Evolutionary conservation across 2,113 vertebrate species (phyloP).

Genomic region (Nycticorax nycticorax): DNA sequence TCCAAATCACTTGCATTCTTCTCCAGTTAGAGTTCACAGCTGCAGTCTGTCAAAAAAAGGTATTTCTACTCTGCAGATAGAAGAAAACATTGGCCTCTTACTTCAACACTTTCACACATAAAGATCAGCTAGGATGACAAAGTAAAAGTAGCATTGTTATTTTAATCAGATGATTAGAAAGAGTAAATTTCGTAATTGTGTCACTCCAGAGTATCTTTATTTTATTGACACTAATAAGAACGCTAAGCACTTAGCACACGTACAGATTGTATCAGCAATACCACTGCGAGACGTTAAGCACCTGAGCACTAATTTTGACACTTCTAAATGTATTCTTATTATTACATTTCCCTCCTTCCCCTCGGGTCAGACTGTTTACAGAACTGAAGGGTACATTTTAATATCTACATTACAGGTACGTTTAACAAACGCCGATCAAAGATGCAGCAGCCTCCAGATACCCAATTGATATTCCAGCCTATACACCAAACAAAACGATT

Average conservation of each 20-base stretch:
- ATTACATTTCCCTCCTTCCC: background rate
- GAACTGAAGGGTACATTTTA: background rate
- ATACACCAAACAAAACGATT: background rate
- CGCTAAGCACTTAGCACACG: fast-evolving
- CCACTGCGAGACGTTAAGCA: background rate
- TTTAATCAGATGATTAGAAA: background rate
- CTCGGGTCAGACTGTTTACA: background rate
- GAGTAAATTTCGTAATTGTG: background rate
- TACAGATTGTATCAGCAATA: background rate
- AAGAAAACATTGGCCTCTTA: background rate
- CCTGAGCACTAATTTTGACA: background rate
- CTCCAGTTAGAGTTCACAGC: background rate
- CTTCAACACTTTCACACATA: background rate
- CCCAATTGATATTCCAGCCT: background rate
- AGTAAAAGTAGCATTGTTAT: background rate
- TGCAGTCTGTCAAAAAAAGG: background rate
- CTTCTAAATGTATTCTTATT: background rate
- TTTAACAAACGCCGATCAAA: background rate
- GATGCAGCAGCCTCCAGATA: background rate
- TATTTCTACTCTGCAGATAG: background rate
- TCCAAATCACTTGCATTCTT: background rate
- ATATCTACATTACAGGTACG: background rate
- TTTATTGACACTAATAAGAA: background rate
- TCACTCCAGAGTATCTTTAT: background rate
- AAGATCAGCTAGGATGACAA: background rate